These are phyloP conservation scores for Capromys pilorides DNA, from an alignment of 2,797 vertebrate species.

Conservation along the genomic window DNA sequence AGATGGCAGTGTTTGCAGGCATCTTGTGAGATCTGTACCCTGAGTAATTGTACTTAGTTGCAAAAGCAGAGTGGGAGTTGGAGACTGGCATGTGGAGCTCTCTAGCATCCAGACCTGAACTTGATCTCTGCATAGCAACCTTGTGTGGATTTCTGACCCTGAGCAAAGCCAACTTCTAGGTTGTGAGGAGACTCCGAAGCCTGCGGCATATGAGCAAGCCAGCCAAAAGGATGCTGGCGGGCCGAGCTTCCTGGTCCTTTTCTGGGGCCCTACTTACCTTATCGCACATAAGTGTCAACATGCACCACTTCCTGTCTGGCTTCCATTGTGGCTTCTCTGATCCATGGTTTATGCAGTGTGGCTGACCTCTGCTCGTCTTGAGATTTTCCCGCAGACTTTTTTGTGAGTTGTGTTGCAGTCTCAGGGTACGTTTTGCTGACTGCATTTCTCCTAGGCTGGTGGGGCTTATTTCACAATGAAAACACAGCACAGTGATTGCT, in stretches of 20 bases:
- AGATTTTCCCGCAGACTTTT: not conserved
- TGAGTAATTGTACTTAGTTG: not conserved
- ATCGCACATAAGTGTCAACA: not conserved
- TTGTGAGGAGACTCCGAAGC: not conserved
- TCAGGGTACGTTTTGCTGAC: no score
- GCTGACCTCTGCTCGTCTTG: not conserved
- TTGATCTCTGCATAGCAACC: not conserved
- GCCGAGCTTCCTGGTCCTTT: not conserved
- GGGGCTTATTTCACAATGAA: not conserved
- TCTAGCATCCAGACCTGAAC: not conserved
- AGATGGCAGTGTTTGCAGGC: not conserved
- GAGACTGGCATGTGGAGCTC: no score
- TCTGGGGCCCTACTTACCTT: no score
- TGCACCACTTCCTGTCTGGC: not conserved
- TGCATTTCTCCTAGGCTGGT: fast-evolving
- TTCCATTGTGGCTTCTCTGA: not conserved
- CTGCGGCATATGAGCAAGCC: not conserved
- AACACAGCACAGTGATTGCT: no score
- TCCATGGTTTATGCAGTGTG: not conserved
- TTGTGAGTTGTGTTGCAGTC: not conserved
- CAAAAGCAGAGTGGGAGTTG: no score
- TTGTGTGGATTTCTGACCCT: not conserved
- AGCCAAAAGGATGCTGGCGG: not conserved
- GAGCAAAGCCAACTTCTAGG: no score
- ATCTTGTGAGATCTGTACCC: no score